These are phyloP conservation scores for Ficedula albicollis DNA, from an alignment of 2,797 vertebrate genomes.

Conservation along the genomic window DNA sequence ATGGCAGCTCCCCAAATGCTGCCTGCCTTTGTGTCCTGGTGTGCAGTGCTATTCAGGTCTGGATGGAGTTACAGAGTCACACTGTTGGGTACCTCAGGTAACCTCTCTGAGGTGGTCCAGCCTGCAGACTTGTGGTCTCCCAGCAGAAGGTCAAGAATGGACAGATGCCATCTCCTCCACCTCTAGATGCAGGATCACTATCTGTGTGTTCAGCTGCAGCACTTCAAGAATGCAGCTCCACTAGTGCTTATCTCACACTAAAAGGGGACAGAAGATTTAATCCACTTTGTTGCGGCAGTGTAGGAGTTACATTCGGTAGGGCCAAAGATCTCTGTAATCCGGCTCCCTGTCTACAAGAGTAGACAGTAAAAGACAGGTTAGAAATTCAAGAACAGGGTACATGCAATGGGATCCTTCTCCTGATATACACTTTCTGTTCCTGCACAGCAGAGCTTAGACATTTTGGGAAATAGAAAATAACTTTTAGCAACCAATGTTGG, in stretches of 20 bases:
- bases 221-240: neutral
- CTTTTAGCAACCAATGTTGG: neutral
- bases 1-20: constrained; percentile 53
- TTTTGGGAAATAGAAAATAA: neutral
- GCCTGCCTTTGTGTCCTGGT: constrained; percentile 52
- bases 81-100: constrained; percentile 50
- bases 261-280: neutral
- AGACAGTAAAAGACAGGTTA: neutral
- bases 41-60: neutral
- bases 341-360: neutral
- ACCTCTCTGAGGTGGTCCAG: constrained; percentile 52
- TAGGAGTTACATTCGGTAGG: neutral
- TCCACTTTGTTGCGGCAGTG: neutral
- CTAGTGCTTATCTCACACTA: neutral
- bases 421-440: neutral
- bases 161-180: constrained; percentile 23
- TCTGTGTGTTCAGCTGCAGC: neutral
- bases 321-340: neutral
- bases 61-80: constrained; percentile 35
- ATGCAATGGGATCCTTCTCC: neutral
- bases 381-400: neutral
- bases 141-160: neutral
- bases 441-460: neutral
- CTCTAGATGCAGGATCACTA: neutral
- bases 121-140: constrained; percentile 32